Evolutionary conservation across 2,113 vertebrate genomes (phyloP), one percentile per base, ranked within the genome.

Genomic region (Mugil cephalus): DNA sequence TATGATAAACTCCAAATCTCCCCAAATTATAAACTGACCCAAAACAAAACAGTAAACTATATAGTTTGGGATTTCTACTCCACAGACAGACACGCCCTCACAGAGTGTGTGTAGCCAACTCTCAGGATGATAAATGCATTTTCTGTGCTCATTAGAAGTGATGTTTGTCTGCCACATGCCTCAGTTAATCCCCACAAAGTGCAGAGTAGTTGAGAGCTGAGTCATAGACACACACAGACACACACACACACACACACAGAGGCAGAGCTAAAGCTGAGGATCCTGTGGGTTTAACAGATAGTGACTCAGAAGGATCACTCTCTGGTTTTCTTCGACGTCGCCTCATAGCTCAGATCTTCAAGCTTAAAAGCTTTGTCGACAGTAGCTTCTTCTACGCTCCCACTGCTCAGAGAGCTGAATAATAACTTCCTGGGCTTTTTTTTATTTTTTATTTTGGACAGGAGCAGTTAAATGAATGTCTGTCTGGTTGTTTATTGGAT

Each of bases 221-320:
- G 54, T 88, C 83, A 88, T 51, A 15, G 61, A 68, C 1, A 0
- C 51, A 30, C 21, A 13, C 47, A 8, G 46, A 34, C 18, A 42
- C 19, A 3, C 24, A 46, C 64, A 45, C 54, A 59, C 50, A 45
- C 65, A 42, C 24, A 36, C 36, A 54, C 51, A 30, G n/a, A n/a
- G n/a, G n/a, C 50, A 17, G 45, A 21, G 48, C 46, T 36, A 55
- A 69, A 74, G 42, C 60, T 61, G 60, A 62, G 46, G 65, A 51
- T 80, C 76, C 51, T 67, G 60, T 61, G 72, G 82, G 60, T 77
- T 84, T 82, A 69, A 79, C 51, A 50, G 14, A 73, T 62, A 74
- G 69, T 67, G 79, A 77, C 72, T 80, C 79, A 70, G 54, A 59
- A 38, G 54, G 68, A 84, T 85, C 80, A 75, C 79, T 36, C 79